phyloP scores from a whole-genome alignment of 2,797 vertebrate genomes.

The Muscicapa striata region DNA sequence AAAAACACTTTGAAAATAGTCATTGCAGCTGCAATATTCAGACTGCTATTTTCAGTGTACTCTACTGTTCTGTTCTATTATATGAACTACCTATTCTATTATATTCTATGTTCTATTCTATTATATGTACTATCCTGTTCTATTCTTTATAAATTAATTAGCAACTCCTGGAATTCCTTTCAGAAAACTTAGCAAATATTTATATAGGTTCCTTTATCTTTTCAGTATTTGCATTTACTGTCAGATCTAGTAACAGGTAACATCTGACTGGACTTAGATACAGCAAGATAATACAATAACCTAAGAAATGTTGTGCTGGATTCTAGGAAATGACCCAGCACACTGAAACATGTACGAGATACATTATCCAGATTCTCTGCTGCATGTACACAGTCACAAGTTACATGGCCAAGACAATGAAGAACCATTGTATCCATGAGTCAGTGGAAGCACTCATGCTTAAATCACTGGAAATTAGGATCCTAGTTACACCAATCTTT shows the following conservation, averaged over 20 bases:
- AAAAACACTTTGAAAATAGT: constrained; percentile 60
- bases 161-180: not conserved
- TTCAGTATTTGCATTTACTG: not conserved
- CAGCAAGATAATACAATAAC: not conserved
- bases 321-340: not conserved
- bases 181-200: not conserved
- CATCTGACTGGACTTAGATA: not conserved
- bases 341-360: not conserved
- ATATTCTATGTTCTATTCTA: too few relatives aligned
- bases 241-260: not conserved
- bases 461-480: not conserved
- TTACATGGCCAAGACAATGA: not conserved
- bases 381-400: not conserved
- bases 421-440: not conserved
- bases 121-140: not conserved
- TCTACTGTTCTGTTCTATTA: not conserved
- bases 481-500: not conserved
- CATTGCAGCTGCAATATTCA: constrained; percentile 57
- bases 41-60: constrained; percentile 38
- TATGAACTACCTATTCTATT: too few relatives aligned
- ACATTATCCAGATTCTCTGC: not conserved
- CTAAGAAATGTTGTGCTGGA: not conserved
- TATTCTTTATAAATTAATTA: not conserved
- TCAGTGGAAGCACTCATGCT: not conserved
- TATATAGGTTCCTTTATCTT: not conserved